Conservation (phyloP, 2,888 invertebrate genomes). For the Ichneumon xanthorius region DNA sequence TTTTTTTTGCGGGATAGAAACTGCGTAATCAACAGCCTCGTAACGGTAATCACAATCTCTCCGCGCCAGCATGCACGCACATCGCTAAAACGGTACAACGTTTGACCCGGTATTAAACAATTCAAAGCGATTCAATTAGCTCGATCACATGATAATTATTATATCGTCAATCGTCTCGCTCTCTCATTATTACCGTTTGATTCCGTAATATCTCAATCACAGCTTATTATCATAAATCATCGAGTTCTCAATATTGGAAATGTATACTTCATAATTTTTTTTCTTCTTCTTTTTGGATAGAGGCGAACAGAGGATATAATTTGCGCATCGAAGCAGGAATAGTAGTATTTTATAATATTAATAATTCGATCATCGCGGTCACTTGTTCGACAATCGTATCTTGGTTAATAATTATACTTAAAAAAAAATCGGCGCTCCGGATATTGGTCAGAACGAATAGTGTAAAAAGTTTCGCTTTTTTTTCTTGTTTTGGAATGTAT, state of each 20-base stretch:
- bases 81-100: constrained; percentile 45
- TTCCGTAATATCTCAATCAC: constrained; percentile 61
- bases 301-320: constrained; percentile 58
- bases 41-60: constrained; percentile 60
- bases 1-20: constrained; percentile 14
- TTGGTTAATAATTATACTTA: constrained; percentile 35
- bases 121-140: constrained; percentile 47
- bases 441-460: constrained; percentile 42
- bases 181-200: constrained; percentile 51
- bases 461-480: constrained; percentile 45
- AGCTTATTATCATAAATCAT: constrained; percentile 60
- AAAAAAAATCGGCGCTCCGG: constrained; percentile 50
- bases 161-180: constrained; percentile 29
- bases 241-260: constrained; percentile 52
- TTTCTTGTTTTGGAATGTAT: constrained; percentile 56
- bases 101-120: constrained; percentile 22
- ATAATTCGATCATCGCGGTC: constrained; percentile 56
- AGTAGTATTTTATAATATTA: constrained; percentile 45
- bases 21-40: constrained; percentile 54
- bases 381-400: constrained; percentile 16
- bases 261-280: constrained; percentile 25
- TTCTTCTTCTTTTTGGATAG: constrained; percentile 22
- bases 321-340: constrained; percentile 59
- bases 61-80: constrained; percentile 51
- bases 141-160: constrained; percentile 25